A percentile compares a stretch with the other conserved stretches of the same genome.
Conservation (phyloP, 2,113 vertebrate genomes). For the Thomomys bottae region DNA sequence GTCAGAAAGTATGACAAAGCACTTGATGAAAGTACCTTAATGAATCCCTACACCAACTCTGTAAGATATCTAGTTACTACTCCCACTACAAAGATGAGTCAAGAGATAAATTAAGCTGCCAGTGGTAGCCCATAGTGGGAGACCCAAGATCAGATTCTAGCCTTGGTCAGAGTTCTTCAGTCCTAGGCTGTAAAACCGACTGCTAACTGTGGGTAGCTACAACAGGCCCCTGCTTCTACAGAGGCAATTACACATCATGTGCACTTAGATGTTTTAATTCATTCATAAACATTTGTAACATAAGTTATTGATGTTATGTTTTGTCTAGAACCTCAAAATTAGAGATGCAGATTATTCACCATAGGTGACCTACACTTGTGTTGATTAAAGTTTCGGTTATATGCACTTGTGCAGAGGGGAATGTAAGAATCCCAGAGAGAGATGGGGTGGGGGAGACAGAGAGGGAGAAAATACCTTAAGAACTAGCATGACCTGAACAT, state of each 20-base stretch:
- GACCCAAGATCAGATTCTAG: background rate
- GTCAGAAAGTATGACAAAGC: background rate
- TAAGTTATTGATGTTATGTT: too few relatives aligned
- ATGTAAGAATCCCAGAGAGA: background rate
- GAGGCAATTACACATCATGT: background rate
- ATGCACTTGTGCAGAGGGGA: background rate
- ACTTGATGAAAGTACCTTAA: background rate
- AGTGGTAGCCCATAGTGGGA: background rate
- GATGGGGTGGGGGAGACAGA: too few relatives aligned
- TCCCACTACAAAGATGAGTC: constrained; percentile 28
- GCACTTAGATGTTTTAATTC: background rate
- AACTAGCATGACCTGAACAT: background rate
- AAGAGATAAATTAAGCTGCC: background rate
- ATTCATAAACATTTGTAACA: too few relatives aligned
- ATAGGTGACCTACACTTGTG: background rate
- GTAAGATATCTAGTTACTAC: background rate
- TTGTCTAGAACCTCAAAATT: too few relatives aligned
- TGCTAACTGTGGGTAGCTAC: background rate
- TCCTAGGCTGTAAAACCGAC: background rate
- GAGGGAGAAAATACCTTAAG: background rate
- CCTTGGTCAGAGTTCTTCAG: background rate
- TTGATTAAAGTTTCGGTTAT: background rate
- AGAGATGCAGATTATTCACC: background rate
- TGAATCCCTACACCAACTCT: background rate
- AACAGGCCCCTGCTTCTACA: background rate